Percentiles rank a stretch among this genome's conserved stretches.
Conservation (phyloP, 2,888 invertebrate species). For the Chloroclysta siterata region DNA sequence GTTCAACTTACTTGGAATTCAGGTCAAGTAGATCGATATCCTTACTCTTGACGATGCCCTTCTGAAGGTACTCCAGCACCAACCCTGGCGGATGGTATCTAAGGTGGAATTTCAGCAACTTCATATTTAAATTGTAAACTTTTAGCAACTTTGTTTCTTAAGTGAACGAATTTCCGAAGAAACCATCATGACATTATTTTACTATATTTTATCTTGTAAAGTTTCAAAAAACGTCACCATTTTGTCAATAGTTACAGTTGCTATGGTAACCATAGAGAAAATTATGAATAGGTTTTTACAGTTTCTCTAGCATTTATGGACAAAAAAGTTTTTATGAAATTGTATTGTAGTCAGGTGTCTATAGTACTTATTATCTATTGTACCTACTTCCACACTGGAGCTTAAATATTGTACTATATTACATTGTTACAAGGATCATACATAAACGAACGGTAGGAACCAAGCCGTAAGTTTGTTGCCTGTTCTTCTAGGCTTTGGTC, state of each 20-base stretch:
- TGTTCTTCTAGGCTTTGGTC: not conserved
- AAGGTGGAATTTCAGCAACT: conserved; percentile 87
- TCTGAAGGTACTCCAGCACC: conserved; percentile 86
- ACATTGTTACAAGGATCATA: no score
- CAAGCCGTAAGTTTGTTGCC: no score
- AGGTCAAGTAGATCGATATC: conserved; percentile 88
- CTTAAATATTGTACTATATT: no score
- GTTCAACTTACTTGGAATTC: conserved; percentile 81
- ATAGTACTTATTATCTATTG: no score
- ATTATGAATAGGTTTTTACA: not conserved
- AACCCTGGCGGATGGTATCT: conserved; percentile 90
- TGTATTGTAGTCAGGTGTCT: no score
- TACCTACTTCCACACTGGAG: no score
- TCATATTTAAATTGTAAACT: conserved; percentile 73
- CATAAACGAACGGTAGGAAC: no score
- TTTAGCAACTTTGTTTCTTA: not conserved
- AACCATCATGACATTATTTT: conserved; percentile 36
- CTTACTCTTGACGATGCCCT: conserved; percentile 84
- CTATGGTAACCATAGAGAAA: conserved; percentile 44
- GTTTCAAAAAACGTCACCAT: conserved; percentile 52
- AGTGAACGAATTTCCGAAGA: conserved; percentile 24
- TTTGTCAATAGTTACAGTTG: conserved; percentile 69
- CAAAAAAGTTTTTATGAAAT: no score
- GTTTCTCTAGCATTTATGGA: no score
- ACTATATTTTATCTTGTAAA: conserved; percentile 46